Evolutionary conservation across 2,888 invertebrate species (phyloP).

Genomic region (Catocala sponsa): DNA sequence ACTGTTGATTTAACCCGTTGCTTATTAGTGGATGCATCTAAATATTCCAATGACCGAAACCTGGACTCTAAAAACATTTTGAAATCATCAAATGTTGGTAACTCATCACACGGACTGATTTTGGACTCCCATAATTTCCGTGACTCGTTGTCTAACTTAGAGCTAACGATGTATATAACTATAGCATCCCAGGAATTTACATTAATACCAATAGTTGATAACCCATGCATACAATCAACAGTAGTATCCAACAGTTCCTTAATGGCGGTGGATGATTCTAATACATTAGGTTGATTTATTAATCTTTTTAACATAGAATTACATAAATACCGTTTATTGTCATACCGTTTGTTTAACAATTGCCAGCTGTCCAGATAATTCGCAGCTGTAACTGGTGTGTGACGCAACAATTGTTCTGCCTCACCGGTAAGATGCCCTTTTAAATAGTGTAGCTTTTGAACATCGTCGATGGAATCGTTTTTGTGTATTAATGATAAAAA

Average conservation of each 20-base stretch:
- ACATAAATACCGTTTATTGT: slow-evolving; percentile 9
- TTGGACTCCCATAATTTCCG: slow-evolving; percentile 9
- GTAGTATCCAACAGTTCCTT: slow-evolving; percentile 12
- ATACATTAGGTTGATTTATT: not conserved
- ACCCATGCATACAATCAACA: slow-evolving; percentile 1
- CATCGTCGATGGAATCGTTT: not conserved
- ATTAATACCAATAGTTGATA: not conserved
- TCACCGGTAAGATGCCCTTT: slow-evolving; percentile 1
- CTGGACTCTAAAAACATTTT: slow-evolving; percentile 7
- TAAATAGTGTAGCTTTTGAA: slow-evolving; percentile 13
- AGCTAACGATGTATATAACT: slow-evolving; percentile 4
- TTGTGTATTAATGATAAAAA: slow-evolving; percentile 7
- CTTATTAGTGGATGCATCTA: not conserved
- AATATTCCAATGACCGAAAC: slow-evolving; percentile 6
- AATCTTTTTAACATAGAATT: slow-evolving; percentile 9
- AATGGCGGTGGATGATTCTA: not conserved
- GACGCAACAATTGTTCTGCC: slow-evolving; percentile 10
- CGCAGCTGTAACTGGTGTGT: slow-evolving; percentile 1
- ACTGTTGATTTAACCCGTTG: not conserved
- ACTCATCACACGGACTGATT: not conserved
- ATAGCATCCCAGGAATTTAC: slow-evolving; percentile 4
- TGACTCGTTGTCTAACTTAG: slow-evolving; percentile 5
- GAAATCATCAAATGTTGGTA: slow-evolving; percentile 8
- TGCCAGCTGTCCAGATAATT: slow-evolving; percentile 8
- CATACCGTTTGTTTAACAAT: not conserved